Evolutionary conservation across 2,797 vertebrate genomes (phyloP), one percentile per base, ranked within the genome.

Genomic region (Botia kubotai): DNA sequence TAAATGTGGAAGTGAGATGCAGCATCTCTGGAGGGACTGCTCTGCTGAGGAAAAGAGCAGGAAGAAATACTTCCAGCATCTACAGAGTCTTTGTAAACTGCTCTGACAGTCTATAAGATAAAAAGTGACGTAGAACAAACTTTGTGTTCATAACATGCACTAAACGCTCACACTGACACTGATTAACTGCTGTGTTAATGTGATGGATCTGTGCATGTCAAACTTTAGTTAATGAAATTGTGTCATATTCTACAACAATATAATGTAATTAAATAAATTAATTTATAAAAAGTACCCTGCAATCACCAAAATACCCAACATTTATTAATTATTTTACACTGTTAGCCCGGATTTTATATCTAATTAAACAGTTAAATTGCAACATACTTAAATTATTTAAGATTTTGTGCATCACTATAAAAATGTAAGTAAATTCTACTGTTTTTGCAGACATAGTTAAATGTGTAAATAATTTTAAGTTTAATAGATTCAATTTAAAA

Each of bases 21-120:
- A 72, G 36, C 39, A 12, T 77, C 67, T 77, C 55, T 19, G 39
- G 69, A 36, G 58, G 73, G 81, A 84, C 55, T 76, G 73, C 66
- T 75, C 10, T 62, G 58, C 72, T 75, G 46, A 26, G 53, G 29
- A 50, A 65, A 26, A 52, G 43, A 65, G 26, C 1, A 10, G 17
- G 6, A 14, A 21, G 73, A n/a, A 68, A 77, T 43, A 68, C 23
- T 26, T 26, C 23, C 19, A 13, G 65, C 14, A 67, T 67, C 75
- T 77, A 33, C 11, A 23, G 14, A 52, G 63, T n/a, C 19, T 26
- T n/a, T 39, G 33, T 68, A 65, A 65, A 65, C 33, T 7, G 62
- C 23, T 65, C 23, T 19, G 26, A 13, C 50, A 43, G 33, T 39
- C 6, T 65, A 46, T 62, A 6, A 19, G 48, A 76, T 53, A 4